Percentiles rank a stretch among this genome's conserved stretches.
Evolutionary conservation across 2,113 vertebrate species (phyloP).

Genomic region (Pachycephala philippinensis): DNA sequence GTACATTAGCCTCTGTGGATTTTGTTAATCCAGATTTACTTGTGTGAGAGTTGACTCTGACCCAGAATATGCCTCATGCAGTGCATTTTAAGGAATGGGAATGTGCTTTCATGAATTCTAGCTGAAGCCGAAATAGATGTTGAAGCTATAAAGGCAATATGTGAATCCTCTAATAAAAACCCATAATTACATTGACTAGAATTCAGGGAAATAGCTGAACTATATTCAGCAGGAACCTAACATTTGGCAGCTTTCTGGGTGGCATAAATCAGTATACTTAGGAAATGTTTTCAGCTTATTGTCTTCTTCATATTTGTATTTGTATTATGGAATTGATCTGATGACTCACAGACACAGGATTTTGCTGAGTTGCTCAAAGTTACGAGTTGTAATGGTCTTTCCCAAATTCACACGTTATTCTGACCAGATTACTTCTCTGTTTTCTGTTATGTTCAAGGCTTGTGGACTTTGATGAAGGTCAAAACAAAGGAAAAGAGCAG

Average conservation of each 20-base stretch:
- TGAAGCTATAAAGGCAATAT: neutral
- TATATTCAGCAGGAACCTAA: neutral
- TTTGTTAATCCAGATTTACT: constrained; percentile 62
- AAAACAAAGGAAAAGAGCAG: neutral
- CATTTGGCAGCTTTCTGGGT: constrained; percentile 3
- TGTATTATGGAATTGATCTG: neutral
- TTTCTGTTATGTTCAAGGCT: neutral
- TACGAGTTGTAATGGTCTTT: neutral
- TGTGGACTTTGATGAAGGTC: neutral
- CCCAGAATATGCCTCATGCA: constrained; percentile 13
- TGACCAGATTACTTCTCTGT: neutral
- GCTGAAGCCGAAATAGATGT: neutral
- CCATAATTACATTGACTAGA: neutral
- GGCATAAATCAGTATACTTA: constrained; percentile 21
- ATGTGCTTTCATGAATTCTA: neutral
- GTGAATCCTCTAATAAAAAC: constrained; percentile 29
- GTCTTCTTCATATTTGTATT: neutral
- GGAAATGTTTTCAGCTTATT: neutral
- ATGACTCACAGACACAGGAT: neutral
- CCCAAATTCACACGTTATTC: neutral
- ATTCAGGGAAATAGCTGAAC: constrained; percentile 7
- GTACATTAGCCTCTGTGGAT: constrained; percentile 27
- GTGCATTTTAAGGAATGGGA: neutral
- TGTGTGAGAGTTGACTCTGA: constrained; percentile 31
- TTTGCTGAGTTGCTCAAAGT: neutral